Conservation (phyloP, 1,140 invertebrate species). For the Lerema accius region DNA sequence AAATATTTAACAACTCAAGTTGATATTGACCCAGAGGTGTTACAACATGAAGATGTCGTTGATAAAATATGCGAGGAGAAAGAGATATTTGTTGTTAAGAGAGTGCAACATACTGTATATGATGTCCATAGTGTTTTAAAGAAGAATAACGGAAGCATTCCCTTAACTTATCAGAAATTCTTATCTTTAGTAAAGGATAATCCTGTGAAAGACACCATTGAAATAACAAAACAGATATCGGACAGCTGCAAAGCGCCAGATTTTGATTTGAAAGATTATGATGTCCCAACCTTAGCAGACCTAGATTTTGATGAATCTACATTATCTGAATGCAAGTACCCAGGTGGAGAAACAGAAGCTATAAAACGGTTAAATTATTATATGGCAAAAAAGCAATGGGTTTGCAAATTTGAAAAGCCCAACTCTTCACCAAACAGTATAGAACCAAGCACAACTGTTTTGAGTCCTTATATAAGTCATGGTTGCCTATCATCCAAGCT, state of each 20-base stretch:
- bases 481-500: constrained; percentile 87
- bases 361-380: constrained; percentile 84
- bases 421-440: constrained; percentile 89
- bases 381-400: constrained; percentile 86
- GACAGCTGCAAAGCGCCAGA: constrained; percentile 72
- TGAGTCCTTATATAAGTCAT: constrained; percentile 90
- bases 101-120: constrained; percentile 88
- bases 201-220: constrained; percentile 82
- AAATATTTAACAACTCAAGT: constrained; percentile 86
- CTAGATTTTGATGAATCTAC: constrained; percentile 79
- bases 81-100: constrained; percentile 84
- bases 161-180: constrained; percentile 89
- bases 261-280: constrained; percentile 83
- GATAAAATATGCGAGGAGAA: constrained; percentile 83
- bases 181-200: constrained; percentile 84
- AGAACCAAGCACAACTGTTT: constrained; percentile 87
- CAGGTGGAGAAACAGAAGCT: constrained; percentile 88
- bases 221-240: constrained; percentile 75
- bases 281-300: constrained; percentile 85
- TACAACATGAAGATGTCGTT: constrained; percentile 85
- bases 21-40: constrained; percentile 88
- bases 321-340: constrained; percentile 80
- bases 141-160: constrained; percentile 86
- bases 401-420: constrained; percentile 89
- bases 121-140: constrained; percentile 85